A percentile compares a stretch with the other conserved stretches of the same genome.
Conservation (phyloP, 1,140 invertebrate genomes). For the Drosophila bifasciata region DNA sequence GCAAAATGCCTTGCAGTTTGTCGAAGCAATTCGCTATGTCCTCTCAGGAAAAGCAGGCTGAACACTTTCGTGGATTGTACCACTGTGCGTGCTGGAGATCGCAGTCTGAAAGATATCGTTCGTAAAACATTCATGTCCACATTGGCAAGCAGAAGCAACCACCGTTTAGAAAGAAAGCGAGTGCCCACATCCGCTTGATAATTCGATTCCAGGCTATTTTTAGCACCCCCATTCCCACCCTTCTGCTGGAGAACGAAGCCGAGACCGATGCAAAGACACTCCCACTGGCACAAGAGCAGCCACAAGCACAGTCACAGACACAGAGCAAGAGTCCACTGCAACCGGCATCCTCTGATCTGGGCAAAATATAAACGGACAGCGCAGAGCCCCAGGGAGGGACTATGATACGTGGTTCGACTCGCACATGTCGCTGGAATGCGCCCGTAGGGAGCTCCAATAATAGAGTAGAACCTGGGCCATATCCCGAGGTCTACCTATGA, state of each 20-base stretch:
- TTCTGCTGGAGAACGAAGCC: too few species aligned
- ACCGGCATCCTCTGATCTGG: conserved; percentile 12
- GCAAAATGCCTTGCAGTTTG: too few species aligned
- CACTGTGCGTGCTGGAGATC: too few species aligned
- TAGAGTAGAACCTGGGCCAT: too few species aligned
- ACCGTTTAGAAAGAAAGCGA: conserved; percentile 4
- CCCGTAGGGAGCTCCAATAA: too few species aligned
- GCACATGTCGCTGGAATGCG: conserved; percentile 26
- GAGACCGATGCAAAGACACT: conserved; percentile 17
- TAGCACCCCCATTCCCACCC: conserved; percentile 46
- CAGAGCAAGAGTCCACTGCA: conserved; percentile 5
- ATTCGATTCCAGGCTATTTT: conserved; percentile 53
- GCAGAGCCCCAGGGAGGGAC: conserved; percentile 10
- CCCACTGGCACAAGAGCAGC: conserved; percentile 13
- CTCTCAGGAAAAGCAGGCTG: too few species aligned
- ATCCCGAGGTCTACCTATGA: too few species aligned
- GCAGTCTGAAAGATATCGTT: too few species aligned
- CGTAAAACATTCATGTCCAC: neutral
- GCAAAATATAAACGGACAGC: conserved; percentile 52
- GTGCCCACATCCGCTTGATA: conserved; percentile 51
- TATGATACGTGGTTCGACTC: conserved; percentile 16
- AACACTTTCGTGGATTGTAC: too few species aligned
- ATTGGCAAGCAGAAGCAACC: conserved; percentile 13
- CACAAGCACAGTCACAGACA: too few species aligned
- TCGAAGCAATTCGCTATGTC: too few species aligned